Percentiles rank a stretch among this genome's conserved stretches.
Conservation (phyloP, 1,140 invertebrate genomes). For the Drosophila kikkawai region DNA sequence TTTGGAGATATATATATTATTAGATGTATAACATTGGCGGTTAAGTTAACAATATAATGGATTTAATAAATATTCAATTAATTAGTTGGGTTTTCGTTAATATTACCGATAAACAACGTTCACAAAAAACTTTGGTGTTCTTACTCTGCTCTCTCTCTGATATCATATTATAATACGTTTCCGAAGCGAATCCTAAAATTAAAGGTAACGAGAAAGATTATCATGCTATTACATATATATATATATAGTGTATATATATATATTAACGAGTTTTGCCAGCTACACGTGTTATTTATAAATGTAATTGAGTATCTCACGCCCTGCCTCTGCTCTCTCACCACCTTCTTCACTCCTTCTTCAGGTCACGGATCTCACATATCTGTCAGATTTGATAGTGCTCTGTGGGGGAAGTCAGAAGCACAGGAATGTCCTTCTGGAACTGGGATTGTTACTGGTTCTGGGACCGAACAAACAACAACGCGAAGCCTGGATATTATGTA, state of each 20-base stretch:
- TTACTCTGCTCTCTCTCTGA: slow-evolving; percentile 9
- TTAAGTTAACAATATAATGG: slow-evolving; percentile 69
- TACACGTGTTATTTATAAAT: slow-evolving; percentile 37
- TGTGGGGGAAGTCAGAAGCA: slow-evolving; percentile 39
- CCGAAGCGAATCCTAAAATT: slow-evolving; percentile 49
- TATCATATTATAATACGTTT: slow-evolving; percentile 3
- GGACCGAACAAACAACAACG: slow-evolving; percentile 49
- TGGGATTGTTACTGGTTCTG: slow-evolving; percentile 14
- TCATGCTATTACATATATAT: slow-evolving; percentile 12
- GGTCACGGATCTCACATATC: slow-evolving; percentile 62
- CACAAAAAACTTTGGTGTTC: slow-evolving; percentile 46
- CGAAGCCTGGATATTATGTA: slow-evolving; percentile 41
- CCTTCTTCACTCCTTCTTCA: slow-evolving; percentile 26
- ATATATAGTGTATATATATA: not conserved
- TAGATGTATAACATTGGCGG: slow-evolving; percentile 60
- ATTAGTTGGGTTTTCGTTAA: slow-evolving; percentile 38
- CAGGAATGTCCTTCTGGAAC: slow-evolving; percentile 17
- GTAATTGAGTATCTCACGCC: slow-evolving; percentile 33
- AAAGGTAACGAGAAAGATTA: slow-evolving; percentile 52
- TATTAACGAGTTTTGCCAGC: slow-evolving; percentile 27
- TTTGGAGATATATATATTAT: slow-evolving; percentile 41
- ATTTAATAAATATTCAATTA: slow-evolving; percentile 48
- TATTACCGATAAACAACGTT: slow-evolving; percentile 46
- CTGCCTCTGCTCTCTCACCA: not conserved
- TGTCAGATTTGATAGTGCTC: slow-evolving; percentile 56